A percentile compares a stretch with the other conserved stretches of the same genome.
phyloP scores from a whole-genome alignment of 1,140 invertebrate species.

The Aphelenchoides fujianensis region DNA sequence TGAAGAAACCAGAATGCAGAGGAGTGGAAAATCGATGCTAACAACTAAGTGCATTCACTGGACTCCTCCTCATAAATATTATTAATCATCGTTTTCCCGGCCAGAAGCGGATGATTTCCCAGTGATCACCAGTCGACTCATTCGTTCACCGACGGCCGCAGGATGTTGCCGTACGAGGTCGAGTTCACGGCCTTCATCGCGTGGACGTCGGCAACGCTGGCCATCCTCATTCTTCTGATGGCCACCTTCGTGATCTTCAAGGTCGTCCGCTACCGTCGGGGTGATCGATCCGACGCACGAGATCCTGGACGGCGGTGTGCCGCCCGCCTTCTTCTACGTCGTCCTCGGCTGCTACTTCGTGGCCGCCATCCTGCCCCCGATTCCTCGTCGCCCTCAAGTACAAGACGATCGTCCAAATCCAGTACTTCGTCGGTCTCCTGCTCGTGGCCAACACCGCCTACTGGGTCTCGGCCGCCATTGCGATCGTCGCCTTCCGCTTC shows the following conservation, averaged over 20 bases:
- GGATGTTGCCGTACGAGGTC: too few relatives aligned
- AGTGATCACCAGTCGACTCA: too few relatives aligned
- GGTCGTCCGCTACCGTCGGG: neutral
- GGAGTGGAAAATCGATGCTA: too few relatives aligned
- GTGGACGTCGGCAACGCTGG: too few relatives aligned
- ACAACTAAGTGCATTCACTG: too few relatives aligned
- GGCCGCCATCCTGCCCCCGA: neutral
- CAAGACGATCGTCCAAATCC: neutral
- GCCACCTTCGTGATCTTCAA: neutral
- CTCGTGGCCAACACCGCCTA: constrained; percentile 3
- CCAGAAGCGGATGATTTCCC: too few relatives aligned
- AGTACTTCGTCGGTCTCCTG: neutral
- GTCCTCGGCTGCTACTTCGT: neutral
- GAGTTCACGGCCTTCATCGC: too few relatives aligned
- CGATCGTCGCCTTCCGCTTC: constrained; percentile 1
- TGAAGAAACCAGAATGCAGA: too few relatives aligned
- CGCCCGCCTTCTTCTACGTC: constrained; percentile 1
- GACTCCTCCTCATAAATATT: too few relatives aligned
- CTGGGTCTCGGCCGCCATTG: neutral
- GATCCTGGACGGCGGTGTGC: neutral
- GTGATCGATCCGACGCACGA: constrained; percentile 10
- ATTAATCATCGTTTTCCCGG: too few relatives aligned
- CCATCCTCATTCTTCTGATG: neutral
- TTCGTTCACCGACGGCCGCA: too few relatives aligned
- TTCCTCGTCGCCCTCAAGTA: constrained; percentile 15